Percentiles rank a stretch among this genome's conserved stretches.
These are phyloP conservation scores for Pseudonaja textilis DNA, from an alignment of 2,113 vertebrate species.

Conservation along the genomic window DNA sequence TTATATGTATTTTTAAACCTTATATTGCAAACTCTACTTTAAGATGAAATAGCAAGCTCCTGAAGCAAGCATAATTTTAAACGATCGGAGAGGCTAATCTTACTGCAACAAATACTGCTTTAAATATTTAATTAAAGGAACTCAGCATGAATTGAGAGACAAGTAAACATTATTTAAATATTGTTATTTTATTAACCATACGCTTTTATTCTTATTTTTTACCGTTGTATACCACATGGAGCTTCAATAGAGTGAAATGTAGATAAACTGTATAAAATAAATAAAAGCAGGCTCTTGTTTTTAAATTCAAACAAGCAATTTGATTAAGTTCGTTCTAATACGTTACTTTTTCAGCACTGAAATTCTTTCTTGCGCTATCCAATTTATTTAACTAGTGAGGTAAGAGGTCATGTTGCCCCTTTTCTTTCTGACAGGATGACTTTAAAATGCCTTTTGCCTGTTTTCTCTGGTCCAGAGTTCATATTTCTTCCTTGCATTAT, in stretches of 20 bases:
- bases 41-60: neutral
- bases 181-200: neutral
- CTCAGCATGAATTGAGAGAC: neutral
- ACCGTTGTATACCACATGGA: neutral
- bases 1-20: neutral
- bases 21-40: neutral
- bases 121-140: neutral
- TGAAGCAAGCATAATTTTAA: neutral
- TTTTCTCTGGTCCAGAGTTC: slow-evolving; percentile 32
- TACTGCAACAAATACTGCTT: neutral
- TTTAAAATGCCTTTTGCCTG: slow-evolving; percentile 7
- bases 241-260: neutral
- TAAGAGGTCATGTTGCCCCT: slow-evolving; percentile 39
- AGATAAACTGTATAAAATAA: neutral
- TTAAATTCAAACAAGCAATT: neutral
- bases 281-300: slow-evolving; percentile 9
- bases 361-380: slow-evolving; percentile 12
- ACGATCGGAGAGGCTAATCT: neutral
- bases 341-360: neutral
- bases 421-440: slow-evolving; percentile 25
- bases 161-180: neutral
- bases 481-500: slow-evolving; percentile 24
- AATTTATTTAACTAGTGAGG: slow-evolving; percentile 36
- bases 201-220: neutral
- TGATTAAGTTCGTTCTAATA: neutral